Percentiles rank a stretch among this genome's conserved stretches.
These are phyloP conservation scores for Brachionus plicatilis DNA, from an alignment of 1,140 invertebrate genomes.

Conservation along the genomic window DNA sequence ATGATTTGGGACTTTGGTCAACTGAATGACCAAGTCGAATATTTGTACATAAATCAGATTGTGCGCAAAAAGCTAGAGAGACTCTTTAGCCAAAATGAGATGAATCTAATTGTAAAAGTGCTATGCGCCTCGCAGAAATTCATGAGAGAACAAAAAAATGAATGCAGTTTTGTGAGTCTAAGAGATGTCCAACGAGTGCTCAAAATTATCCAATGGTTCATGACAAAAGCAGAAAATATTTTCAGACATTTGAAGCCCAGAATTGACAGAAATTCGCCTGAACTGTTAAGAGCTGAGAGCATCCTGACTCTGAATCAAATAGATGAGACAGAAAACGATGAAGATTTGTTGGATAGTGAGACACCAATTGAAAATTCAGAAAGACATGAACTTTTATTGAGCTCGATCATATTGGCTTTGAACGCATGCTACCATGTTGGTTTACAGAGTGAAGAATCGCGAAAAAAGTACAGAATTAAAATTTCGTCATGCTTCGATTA, in stretches of 20 bases:
- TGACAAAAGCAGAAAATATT: neutral
- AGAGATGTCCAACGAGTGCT: conserved; percentile 49
- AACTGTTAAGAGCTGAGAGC: neutral
- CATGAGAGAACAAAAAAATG: conserved; percentile 49
- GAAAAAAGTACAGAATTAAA: conserved; percentile 41
- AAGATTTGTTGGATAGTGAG: neutral
- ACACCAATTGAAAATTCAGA: neutral
- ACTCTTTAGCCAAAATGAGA: neutral
- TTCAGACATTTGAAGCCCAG: neutral
- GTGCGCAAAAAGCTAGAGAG: neutral
- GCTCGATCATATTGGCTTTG: conserved; percentile 42
- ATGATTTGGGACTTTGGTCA: conserved; percentile 53
- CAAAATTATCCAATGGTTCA: conserved; percentile 42
- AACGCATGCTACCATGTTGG: conserved; percentile 43
- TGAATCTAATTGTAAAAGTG: conserved; percentile 43
- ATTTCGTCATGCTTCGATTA: conserved; percentile 30
- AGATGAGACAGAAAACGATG: neutral
- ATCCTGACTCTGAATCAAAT: neutral
- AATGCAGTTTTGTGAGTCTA: conserved; percentile 54
- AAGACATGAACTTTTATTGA: neutral
- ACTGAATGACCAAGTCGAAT: conserved; percentile 46
- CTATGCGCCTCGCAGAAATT: conserved; percentile 48
- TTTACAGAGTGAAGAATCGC: conserved; percentile 17
- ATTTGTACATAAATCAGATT: conserved; percentile 47
- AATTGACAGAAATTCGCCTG: neutral